Base-by-base conservation (phyloP, 2,888 invertebrate genomes). In the Parthenolecanium corni region DNA sequence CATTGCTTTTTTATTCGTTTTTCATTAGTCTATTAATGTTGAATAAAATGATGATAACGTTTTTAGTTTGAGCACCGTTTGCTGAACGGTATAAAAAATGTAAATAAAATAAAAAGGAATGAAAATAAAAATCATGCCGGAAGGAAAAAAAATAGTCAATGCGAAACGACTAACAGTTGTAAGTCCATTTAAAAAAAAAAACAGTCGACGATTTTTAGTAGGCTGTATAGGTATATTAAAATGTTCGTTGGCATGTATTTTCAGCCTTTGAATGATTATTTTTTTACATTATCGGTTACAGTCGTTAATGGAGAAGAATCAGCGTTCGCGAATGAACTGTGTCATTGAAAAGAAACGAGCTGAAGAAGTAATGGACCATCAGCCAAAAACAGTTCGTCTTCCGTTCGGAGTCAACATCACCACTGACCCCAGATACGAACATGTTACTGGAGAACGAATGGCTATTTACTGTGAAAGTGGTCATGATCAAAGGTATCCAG, bases 381-480 rank as follows among this genome's bases (percentile, higher is more conserved):
- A 84, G 70, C 76, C 83, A 0, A 82, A 82, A 72, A 81, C 79
- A 4, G 74, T 83, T 47, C 75, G 79, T 56, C 74, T 83, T 65
- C 82, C 83, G 20, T 82, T 84, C 70, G 83, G 83, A 66, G 74
- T 82, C 54, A 83, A 84, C 70, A 72, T 84, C 67, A 82, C 80
- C 66, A 85, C 85, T 31, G 85, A 85, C 72, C 84, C 85, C 5
- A 79, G 83, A 69, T 80, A 81, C 71, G 82, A 85, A 68, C 81
- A 81, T 69, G 76, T 85, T 66, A 88, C 86, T 65, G 89, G 90
- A 11, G 91, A 91, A 74, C 82, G 89, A 64, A 86, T 92, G 76
- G 85, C 87, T 36, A 89, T 92, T 72, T 83, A 88, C 72, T 92
- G 91, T 72, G 89, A 90, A 72, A 89, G 86, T 69, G 89, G 89